A percentile compares a stretch with the other conserved stretches of the same genome.
Evolutionary conservation across 2,113 vertebrate genomes (phyloP).

Genomic region (Heloderma charlesbogerti): DNA sequence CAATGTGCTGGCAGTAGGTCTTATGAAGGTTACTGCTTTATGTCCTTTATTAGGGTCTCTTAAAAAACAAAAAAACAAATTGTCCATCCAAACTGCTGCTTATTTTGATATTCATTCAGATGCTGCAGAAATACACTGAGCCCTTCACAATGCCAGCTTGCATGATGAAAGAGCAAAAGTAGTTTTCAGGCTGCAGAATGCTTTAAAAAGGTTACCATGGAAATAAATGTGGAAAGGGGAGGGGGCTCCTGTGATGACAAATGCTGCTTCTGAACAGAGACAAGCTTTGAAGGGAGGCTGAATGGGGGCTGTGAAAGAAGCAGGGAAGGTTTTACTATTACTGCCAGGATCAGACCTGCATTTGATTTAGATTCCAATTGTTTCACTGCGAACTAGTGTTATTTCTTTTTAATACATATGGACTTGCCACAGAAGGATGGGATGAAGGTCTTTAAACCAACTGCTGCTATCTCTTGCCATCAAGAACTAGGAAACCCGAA

Average conservation of each 20-base stretch:
- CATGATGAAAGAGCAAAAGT: conserved; percentile 85
- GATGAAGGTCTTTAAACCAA: accelerated
- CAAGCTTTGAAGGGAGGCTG: conserved; percentile 41
- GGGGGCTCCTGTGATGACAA: conserved; percentile 57
- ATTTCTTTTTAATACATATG: neutral
- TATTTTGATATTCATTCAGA: conserved; percentile 64
- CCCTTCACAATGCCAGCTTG: conserved; percentile 80
- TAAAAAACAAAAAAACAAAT: conserved; percentile 21
- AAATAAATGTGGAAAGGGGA: conserved; percentile 86
- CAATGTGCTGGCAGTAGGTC: conserved; percentile 39
- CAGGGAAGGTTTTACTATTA: conserved; percentile 23
- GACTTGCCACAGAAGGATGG: neutral
- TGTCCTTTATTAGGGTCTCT: conserved; percentile 58
- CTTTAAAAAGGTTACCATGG: conserved; percentile 88
- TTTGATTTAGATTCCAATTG: conserved; percentile 13
- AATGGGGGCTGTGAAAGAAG: neutral
- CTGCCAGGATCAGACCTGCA: neutral
- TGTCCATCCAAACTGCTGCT: conserved; percentile 63
- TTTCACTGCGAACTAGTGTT: neutral
- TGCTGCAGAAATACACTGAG: conserved; percentile 78
- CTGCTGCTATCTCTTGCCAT: accelerated
- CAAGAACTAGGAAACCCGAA: conserved; percentile 15
- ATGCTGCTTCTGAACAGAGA: conserved; percentile 53
- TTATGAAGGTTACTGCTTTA: conserved; percentile 57
- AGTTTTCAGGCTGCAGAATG: conserved; percentile 88